Percentiles rank a stretch among this genome's conserved stretches.
Conservation (phyloP, 2,888 invertebrate species). For the Harpalus rufipes region DNA sequence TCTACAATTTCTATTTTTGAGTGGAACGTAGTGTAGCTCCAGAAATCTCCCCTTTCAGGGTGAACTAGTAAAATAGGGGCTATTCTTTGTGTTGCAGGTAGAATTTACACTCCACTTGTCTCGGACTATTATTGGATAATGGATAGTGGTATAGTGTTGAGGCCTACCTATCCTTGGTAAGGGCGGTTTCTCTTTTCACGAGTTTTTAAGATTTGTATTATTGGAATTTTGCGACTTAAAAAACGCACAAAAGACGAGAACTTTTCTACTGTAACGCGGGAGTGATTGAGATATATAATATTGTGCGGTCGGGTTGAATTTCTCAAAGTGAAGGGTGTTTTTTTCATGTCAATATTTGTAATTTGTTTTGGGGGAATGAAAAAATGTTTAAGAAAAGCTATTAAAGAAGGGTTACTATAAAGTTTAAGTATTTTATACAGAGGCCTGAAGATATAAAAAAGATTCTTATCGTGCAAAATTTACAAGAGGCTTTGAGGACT, state of each 20-base stretch:
- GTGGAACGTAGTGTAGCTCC: neutral
- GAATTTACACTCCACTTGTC: constrained; percentile 76
- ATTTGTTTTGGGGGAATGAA: constrained; percentile 31
- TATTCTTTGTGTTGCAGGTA: constrained; percentile 52
- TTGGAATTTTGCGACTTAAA: constrained; percentile 65
- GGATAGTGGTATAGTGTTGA: constrained; percentile 69
- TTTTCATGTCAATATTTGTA: constrained; percentile 49
- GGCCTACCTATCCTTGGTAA: constrained; percentile 57
- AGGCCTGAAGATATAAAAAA: neutral
- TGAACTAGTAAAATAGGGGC: neutral
- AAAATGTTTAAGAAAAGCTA: constrained; percentile 5
- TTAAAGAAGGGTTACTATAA: constrained; percentile 27
- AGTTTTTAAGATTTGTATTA: constrained; percentile 63
- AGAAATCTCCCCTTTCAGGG: neutral
- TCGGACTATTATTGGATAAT: constrained; percentile 75
- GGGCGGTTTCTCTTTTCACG: constrained; percentile 61
- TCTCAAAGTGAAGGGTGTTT: constrained; percentile 10
- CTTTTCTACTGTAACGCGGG: constrained; percentile 32
- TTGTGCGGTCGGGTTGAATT: constrained; percentile 50
- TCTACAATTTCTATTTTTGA: too few species aligned
- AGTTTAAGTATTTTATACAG: constrained; percentile 1
- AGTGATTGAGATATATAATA: constrained; percentile 61
- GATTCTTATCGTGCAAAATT: constrained; percentile 10
- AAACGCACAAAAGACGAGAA: constrained; percentile 53
- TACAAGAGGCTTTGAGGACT: neutral